Evolutionary conservation across 1,140 invertebrate genomes (phyloP), one percentile per base, ranked within the genome.

Genomic region (Idris sp.): DNA sequence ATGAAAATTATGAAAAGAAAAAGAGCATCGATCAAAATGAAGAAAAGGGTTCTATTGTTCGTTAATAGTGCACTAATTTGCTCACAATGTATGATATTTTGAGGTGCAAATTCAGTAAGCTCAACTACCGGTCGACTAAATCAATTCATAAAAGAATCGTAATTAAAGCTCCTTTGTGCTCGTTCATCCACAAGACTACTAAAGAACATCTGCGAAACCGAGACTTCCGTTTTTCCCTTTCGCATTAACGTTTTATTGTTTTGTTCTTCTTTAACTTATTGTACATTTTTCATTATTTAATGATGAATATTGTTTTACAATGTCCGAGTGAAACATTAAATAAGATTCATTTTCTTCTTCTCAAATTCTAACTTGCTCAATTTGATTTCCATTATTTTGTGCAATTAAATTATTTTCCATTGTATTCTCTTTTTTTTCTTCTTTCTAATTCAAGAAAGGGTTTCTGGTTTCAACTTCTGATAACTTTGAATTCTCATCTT

Each of bases 81-180:
- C 72, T 64, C 71, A 82, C 79, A 84, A 82, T 82, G 78, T 81
- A 79, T 75, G 68, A 79, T 84, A 81, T 83, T 84, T 82, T 78
- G 76, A 75, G 72, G 74, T 43, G 76, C 73, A 72, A 76, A 62
- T 76, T 74, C 58, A 53, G 74, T 68, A 73, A 74, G 69, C 68
- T n/a, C n/a, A 68, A 74, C 76, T 76, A 76, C 74, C 79, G 79
- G 77, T 71, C 78, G 67, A 74, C 79, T 83, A 80, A 84, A 84
- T 84, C 81, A 79, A 80, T 81, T 84, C 83, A 84, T 84, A 84
- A 84, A 84, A 84, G 81, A 84, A 82, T 83, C 78, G 73, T 80
- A 84, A 84, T 84, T 84, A 84, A 82, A 80, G 68, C 75, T 76
- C 81, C 81, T 82, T 83, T 83, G 81, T 83, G 71, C 44, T 73